Evolutionary conservation across 2,888 invertebrate genomes (phyloP), one percentile per base, ranked within the genome.

Genomic region (Mesopsocus fuscifrons): DNA sequence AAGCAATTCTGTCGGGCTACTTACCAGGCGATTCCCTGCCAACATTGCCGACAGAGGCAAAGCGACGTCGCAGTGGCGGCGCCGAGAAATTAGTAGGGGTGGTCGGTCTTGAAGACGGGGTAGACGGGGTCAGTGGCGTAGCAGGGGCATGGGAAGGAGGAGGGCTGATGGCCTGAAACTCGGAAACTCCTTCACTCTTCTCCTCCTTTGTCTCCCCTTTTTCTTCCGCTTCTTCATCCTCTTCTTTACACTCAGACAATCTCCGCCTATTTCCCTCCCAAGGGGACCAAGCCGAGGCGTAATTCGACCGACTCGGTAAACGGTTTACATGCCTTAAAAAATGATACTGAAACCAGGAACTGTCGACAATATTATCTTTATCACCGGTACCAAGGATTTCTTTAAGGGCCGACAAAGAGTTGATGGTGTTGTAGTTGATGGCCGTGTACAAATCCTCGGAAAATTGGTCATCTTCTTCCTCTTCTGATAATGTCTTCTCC

Each of bases 221-320:
- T 42, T 54, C 52, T 44, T 52, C 53, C 41, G 69, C 80, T 43
- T 81, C 80, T 57, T 84, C 83, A 53, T 84, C 84, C 61, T 84
- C 84, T 57, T 84, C 84, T 46, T 78, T 71, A 57, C 84, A 84
- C 59, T 84, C 82, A 2, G 83, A 84, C 48, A 84, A 59, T 11
- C 84, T 69, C 22, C 80, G 65, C 3, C 74, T 65, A 52, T 71
- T 63, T 63, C 52, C 63, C 63, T n/a, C 63, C 63, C 44, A 64
- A 59, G 51, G 61, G 60, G 42, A 63, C 61, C 48, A 65, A 60
- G 38, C 56, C 51, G n/a, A 56, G 58, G 16, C 62, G 53, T 50
- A 60, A 60, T 46, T 64, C 54, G 26, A 62, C 48, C 49, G 58
- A 42, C 74, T 75, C 21, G 78, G 77, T 47, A 77, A 61, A 52